These are phyloP conservation scores for Danaus melanippus DNA, from an alignment of 1,140 invertebrate genomes.

Conservation along the genomic window DNA sequence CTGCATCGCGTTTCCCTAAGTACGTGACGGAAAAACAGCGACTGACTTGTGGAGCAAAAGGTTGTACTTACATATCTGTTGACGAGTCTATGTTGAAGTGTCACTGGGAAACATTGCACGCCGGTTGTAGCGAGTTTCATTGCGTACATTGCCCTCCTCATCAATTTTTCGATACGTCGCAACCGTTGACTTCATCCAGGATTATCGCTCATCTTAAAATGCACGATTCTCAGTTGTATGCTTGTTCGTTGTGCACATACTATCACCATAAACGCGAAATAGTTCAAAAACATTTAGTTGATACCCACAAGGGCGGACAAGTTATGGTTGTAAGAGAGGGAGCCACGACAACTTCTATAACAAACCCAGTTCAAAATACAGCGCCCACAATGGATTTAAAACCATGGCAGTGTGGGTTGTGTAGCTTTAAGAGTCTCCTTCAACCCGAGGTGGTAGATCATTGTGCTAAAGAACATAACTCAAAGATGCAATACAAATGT, in stretches of 20 bases:
- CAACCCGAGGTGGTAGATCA: constrained; percentile 76
- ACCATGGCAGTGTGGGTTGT: constrained; percentile 81
- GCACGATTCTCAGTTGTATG: constrained; percentile 80
- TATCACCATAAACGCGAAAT: constrained; percentile 76
- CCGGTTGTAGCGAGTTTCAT: constrained; percentile 73
- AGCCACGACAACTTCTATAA: constrained; percentile 16
- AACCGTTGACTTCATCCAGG: constrained; percentile 66
- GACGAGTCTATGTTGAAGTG: constrained; percentile 80
- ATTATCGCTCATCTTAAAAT: constrained; percentile 81
- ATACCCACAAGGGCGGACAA: constrained; percentile 74
- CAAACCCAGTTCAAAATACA: constrained; percentile 28
- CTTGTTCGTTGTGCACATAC: constrained; percentile 78
- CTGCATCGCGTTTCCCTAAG: constrained; percentile 67
- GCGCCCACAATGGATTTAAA: constrained; percentile 70
- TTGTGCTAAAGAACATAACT: constrained; percentile 72
- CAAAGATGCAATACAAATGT: constrained; percentile 79
- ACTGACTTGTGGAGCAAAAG: constrained; percentile 79
- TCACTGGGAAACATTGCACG: constrained; percentile 82
- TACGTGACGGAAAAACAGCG: constrained; percentile 78
- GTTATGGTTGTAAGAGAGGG: constrained; percentile 74
- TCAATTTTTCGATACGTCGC: constrained; percentile 47
- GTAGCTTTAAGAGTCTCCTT: constrained; percentile 74
- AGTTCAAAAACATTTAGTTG: constrained; percentile 77
- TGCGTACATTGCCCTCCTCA: constrained; percentile 79
- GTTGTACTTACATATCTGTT: constrained; percentile 80